A percentile compares a stretch with the other conserved stretches of the same genome.
Evolutionary conservation across 2,113 vertebrate genomes (phyloP).

Genomic region (Rhea pennata): DNA sequence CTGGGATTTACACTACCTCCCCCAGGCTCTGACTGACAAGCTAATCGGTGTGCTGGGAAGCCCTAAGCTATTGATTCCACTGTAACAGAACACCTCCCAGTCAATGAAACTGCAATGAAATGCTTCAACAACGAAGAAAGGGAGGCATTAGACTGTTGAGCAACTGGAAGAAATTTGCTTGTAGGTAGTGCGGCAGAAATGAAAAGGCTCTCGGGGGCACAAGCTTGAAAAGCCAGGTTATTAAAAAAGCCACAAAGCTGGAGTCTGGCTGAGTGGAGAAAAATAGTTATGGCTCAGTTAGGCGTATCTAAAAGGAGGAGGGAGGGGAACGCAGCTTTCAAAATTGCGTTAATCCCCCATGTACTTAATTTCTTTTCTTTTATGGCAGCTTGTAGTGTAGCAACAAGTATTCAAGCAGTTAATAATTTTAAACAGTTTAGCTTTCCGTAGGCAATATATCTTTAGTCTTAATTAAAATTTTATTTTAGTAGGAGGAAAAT

Average conservation of each 20-base stretch:
- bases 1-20: conserved; percentile 91
- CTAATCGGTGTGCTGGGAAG: conserved; percentile 95
- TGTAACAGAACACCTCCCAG: conserved; percentile 95
- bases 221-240: conserved; percentile 92
- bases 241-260: conserved; percentile 95
- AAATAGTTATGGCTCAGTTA: conserved; percentile 90
- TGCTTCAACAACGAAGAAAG: conserved; percentile 94
- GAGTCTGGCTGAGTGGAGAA: conserved; percentile 89
- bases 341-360: conserved; percentile 91
- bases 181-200: conserved; percentile 85
- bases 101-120: conserved; percentile 97
- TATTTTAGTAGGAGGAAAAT: conserved; percentile 74
- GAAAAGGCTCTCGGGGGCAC: conserved; percentile 89
- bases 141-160: conserved; percentile 89
- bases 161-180: conserved; percentile 94
- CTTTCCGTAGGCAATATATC: conserved; percentile 78
- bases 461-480: conserved; percentile 82
- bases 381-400: conserved; percentile 83
- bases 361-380: conserved; percentile 92
- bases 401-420: conserved; percentile 84
- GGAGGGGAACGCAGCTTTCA: conserved; percentile 84
- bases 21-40: conserved; percentile 97
- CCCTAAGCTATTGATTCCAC: conserved; percentile 94
- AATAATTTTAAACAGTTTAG: conserved; percentile 84
- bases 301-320: conserved; percentile 88